Evolutionary conservation across 2,113 vertebrate species (phyloP).

Genomic region (Centropus bengalensis): DNA sequence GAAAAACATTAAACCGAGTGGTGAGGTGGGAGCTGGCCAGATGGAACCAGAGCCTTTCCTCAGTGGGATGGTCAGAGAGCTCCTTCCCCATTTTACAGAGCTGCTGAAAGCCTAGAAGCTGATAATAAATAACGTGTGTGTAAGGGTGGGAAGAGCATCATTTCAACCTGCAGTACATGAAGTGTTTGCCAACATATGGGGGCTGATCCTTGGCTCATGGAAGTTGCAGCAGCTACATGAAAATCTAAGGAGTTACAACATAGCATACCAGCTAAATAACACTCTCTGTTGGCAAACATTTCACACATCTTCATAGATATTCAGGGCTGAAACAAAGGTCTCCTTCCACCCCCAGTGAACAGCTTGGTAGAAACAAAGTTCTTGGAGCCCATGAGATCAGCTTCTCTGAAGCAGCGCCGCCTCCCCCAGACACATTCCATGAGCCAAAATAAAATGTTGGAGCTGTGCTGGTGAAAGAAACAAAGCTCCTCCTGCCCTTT

Average conservation of each 20-base stretch:
- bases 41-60: background rate
- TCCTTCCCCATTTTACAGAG: background rate
- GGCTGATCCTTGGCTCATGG: background rate
- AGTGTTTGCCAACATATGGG: background rate
- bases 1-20: rapidly evolving
- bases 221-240: background rate
- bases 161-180: background rate
- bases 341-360: background rate
- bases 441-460: background rate
- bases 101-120: background rate
- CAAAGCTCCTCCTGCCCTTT: background rate
- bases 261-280: background rate
- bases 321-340: background rate
- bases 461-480: background rate
- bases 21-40: background rate
- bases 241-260: background rate
- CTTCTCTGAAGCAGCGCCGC: background rate
- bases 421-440: background rate
- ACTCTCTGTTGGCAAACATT: background rate
- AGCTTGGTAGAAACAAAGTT: background rate
- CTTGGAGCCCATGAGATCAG: background rate
- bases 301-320: background rate
- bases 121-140: rapidly evolving
- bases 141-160: background rate
- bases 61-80: background rate